Evolutionary conservation across 2,113 vertebrate genomes (phyloP).

Genomic region (Phainopepla nitens): DNA sequence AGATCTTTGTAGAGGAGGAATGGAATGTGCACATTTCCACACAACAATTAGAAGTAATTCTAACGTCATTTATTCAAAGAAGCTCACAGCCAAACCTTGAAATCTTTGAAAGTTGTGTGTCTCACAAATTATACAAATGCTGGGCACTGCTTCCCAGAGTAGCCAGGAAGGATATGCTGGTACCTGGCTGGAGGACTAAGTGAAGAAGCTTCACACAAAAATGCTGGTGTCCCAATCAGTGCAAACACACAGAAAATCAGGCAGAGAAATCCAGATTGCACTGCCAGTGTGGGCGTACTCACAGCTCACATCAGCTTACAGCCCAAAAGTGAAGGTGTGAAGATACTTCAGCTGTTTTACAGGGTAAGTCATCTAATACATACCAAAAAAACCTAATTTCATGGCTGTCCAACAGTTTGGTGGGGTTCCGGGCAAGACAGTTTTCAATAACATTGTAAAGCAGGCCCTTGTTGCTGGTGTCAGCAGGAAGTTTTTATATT

Average conservation of each 20-base stretch:
- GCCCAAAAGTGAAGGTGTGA: neutral
- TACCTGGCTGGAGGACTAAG: neutral
- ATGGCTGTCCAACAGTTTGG: neutral
- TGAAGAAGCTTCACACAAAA: neutral
- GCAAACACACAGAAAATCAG: neutral
- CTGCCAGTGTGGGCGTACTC: neutral
- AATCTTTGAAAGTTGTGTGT: neutral
- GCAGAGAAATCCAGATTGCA: neutral
- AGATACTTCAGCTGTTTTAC: neutral
- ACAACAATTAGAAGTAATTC: neutral
- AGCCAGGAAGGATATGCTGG: neutral
- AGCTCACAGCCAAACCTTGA: neutral
- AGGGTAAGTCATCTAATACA: neutral
- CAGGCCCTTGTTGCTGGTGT: fast-evolving
- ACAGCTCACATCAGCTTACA: neutral
- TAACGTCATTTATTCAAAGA: neutral
- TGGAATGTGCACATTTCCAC: neutral
- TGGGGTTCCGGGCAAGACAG: neutral
- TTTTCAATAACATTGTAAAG: fast-evolving
- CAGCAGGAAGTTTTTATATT: neutral
- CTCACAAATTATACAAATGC: neutral
- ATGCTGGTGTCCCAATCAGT: fast-evolving
- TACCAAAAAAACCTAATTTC: neutral
- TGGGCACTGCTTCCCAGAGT: neutral
- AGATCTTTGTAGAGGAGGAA: neutral